Evolutionary conservation across 1,140 invertebrate genomes (phyloP).

Genomic region (Atta colombica): DNA sequence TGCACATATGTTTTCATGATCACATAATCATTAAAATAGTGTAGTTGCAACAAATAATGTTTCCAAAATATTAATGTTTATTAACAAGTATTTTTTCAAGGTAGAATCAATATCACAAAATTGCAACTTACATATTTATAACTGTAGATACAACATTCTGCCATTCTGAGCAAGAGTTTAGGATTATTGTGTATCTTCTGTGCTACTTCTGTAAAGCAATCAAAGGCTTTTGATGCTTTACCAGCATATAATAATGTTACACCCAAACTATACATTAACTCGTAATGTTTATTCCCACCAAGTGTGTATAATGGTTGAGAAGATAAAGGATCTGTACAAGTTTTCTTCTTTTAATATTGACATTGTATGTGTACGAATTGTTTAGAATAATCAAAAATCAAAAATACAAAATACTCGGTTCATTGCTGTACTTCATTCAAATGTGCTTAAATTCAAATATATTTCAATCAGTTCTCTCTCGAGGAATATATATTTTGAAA

Average conservation of each 20-base stretch:
- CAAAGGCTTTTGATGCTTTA: constrained; percentile 94
- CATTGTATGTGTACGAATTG: background rate
- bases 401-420: background rate
- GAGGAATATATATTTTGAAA: background rate
- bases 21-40: constrained; percentile 28
- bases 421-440: background rate
- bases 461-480: too few relatives aligned
- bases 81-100: background rate
- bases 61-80: background rate
- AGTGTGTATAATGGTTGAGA: constrained; percentile 88
- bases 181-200: constrained; percentile 95
- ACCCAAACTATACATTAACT: constrained; percentile 97
- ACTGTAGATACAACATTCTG: constrained; percentile 95
- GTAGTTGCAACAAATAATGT: background rate
- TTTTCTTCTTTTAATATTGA: background rate
- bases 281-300: constrained; percentile 90
- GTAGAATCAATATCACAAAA: background rate
- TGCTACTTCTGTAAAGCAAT: constrained; percentile 95
- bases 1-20: background rate
- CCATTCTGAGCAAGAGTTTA: constrained; percentile 95
- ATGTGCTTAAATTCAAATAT: background rate
- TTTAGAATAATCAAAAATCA: background rate
- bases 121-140: constrained; percentile 88
- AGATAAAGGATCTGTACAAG: constrained; percentile 83
- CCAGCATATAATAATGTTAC: constrained; percentile 94